Evolutionary conservation across 2,888 invertebrate genomes (phyloP).

Genomic region (Monoplex corrugatus): DNA sequence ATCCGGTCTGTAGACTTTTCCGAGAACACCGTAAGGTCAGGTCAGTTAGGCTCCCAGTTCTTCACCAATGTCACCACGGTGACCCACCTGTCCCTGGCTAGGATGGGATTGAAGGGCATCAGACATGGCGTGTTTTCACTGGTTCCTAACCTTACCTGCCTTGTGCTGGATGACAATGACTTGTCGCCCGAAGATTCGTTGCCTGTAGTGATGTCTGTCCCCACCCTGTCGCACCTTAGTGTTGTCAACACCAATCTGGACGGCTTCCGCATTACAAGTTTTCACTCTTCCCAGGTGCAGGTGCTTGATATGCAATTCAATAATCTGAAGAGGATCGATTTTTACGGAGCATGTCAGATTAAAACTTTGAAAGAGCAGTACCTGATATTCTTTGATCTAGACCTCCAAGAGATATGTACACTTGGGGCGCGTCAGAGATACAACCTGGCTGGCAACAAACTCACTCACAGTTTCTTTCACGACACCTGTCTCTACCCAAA

Average conservation of each 20-base stretch:
- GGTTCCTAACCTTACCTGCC: constrained; percentile 36
- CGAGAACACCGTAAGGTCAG: no score
- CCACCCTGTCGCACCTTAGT: constrained; percentile 19
- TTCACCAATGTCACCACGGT: constrained; percentile 49
- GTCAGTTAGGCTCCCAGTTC: no score
- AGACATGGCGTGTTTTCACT: constrained; percentile 33
- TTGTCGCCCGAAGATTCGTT: neutral
- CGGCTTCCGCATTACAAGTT: constrained; percentile 38
- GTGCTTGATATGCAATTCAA: no score
- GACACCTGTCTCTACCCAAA: constrained; percentile 2
- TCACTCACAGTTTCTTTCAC: neutral
- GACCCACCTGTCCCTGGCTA: constrained; percentile 38
- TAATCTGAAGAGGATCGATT: no score
- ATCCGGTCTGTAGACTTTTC: constrained; percentile 42
- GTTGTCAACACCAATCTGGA: constrained; percentile 18
- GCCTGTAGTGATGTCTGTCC: constrained; percentile 34
- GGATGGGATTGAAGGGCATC: constrained; percentile 29
- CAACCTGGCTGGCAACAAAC: constrained; percentile 45
- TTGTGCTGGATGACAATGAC: constrained; percentile 33
- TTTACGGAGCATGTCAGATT: no score
- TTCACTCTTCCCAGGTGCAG: neutral
- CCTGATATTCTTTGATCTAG: no score
- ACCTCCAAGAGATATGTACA: no score
- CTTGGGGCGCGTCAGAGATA: no score
- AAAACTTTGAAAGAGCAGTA: no score